phyloP scores from a whole-genome alignment of 2,797 vertebrate genomes.

The Rhinatrema bivittatum region DNA sequence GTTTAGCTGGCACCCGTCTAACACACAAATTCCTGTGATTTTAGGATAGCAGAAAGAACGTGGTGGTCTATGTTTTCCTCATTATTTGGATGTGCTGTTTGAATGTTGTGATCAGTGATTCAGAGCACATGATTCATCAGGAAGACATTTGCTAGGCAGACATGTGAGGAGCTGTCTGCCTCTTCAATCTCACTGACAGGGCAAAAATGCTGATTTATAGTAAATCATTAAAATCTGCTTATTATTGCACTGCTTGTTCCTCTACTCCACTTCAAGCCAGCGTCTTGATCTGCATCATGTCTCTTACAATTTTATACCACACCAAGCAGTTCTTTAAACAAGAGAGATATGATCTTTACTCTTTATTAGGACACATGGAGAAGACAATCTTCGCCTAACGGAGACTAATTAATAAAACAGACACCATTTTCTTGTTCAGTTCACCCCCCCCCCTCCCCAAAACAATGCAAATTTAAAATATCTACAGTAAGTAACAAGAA shows the following conservation, averaged over 20 bases:
- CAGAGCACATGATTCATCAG: conserved; percentile 89
- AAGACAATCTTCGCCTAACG: conserved; percentile 65
- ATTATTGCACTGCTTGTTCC: conserved; percentile 89
- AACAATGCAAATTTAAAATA: conserved; percentile 54
- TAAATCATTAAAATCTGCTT: conserved; percentile 99
- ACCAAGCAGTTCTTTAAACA: conserved; percentile 71
- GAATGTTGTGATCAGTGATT: conserved; percentile 88
- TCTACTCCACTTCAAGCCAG: conserved; percentile 68
- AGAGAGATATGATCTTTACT: conserved; percentile 58
- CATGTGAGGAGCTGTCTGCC: conserved; percentile 95
- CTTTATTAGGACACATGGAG: conserved; percentile 67
- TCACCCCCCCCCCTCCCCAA: too few relatives aligned
- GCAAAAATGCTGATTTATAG: conserved; percentile 97
- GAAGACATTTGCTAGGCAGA: conserved; percentile 93
- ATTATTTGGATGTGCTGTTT: conserved; percentile 69
- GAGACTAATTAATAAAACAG: conserved; percentile 69
- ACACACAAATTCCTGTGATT: conserved; percentile 52
- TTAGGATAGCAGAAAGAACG: conserved; percentile 41
- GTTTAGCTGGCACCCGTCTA: conserved; percentile 44
- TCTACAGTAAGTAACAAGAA: conserved; percentile 37
- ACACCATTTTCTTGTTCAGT: conserved; percentile 51
- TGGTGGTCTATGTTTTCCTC: conserved; percentile 64
- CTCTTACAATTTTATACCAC: conserved; percentile 68
- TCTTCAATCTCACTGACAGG: conserved; percentile 91
- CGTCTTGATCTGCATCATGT: conserved; percentile 66